Evolutionary conservation across 2,113 vertebrate genomes (phyloP).

Genomic region (Cochlearius cochlearius): DNA sequence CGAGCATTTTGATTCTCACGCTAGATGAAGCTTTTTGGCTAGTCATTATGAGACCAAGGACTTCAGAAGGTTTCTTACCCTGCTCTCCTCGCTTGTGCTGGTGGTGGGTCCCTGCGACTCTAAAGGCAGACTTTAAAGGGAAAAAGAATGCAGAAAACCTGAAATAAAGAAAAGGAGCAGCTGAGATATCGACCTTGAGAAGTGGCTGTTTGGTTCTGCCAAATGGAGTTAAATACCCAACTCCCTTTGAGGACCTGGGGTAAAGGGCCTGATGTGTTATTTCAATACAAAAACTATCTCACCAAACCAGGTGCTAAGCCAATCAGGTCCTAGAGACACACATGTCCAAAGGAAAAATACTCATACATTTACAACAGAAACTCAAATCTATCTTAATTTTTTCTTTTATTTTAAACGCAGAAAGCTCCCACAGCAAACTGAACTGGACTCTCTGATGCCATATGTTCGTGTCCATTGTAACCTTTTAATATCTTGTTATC

Average conservation of each 20-base stretch:
- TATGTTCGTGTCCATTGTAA: not conserved
- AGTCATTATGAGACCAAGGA: not conserved
- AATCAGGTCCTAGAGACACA: not conserved
- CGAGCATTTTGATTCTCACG: not conserved
- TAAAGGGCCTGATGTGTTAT: not conserved
- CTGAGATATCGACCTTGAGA: not conserved
- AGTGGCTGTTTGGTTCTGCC: not conserved
- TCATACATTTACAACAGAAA: not conserved
- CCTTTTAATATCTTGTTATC: not conserved
- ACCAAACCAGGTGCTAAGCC: not conserved
- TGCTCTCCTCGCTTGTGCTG: rapidly evolving
- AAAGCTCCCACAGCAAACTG: not conserved
- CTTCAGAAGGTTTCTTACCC: not conserved
- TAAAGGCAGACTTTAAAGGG: not conserved
- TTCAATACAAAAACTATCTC: not conserved
- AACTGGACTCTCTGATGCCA: not conserved
- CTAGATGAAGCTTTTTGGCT: not conserved
- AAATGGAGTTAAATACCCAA: not conserved
- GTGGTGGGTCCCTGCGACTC: rapidly evolving
- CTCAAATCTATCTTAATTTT: not conserved
- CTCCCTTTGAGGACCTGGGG: not conserved
- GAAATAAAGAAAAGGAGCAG: not conserved
- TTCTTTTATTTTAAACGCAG: not conserved
- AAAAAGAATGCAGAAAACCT: not conserved
- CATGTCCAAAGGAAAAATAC: not conserved